Percentiles rank a stretch among this genome's conserved stretches.
Conservation (phyloP, 2,113 vertebrate species). For the Lepidothrix coronata region DNA sequence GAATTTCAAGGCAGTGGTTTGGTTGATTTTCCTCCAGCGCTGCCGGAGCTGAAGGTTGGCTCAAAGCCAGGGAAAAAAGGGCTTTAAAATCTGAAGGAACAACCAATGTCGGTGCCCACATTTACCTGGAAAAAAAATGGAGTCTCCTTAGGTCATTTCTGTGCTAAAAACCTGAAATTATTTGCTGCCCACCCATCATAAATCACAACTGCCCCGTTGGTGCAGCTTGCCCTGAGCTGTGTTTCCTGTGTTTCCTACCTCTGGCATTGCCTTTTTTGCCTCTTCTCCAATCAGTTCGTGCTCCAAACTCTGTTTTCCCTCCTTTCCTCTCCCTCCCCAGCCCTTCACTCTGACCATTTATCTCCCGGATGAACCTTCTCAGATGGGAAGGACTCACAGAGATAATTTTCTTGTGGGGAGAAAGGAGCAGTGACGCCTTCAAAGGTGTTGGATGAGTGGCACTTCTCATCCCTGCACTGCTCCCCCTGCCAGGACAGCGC, state of each 20-base stretch:
- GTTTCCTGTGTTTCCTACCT: background rate
- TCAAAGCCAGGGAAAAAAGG: background rate
- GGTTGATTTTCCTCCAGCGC: background rate
- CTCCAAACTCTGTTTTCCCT: background rate
- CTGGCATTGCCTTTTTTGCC: background rate
- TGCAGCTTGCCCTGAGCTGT: background rate
- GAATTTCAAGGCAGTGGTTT: background rate
- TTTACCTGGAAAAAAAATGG: background rate
- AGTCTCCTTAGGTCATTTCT: background rate
- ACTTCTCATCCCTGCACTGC: background rate
- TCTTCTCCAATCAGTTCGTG: accelerated
- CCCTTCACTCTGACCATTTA: background rate
- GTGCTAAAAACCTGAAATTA: background rate
- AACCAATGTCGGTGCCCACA: accelerated
- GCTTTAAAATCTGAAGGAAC: background rate
- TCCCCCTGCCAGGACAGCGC: background rate
- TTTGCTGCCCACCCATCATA: background rate
- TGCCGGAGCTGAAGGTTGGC: background rate
- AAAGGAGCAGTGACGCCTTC: background rate
- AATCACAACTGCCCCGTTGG: background rate
- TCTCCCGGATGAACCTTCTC: background rate
- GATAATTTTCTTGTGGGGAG: too few species aligned
- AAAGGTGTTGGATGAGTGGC: background rate
- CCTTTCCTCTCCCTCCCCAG: background rate
- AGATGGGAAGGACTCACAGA: background rate